Percentiles rank a stretch among this genome's conserved stretches.
phyloP scores from a whole-genome alignment of 1,140 invertebrate species.

The Chironomus striatipennis region DNA sequence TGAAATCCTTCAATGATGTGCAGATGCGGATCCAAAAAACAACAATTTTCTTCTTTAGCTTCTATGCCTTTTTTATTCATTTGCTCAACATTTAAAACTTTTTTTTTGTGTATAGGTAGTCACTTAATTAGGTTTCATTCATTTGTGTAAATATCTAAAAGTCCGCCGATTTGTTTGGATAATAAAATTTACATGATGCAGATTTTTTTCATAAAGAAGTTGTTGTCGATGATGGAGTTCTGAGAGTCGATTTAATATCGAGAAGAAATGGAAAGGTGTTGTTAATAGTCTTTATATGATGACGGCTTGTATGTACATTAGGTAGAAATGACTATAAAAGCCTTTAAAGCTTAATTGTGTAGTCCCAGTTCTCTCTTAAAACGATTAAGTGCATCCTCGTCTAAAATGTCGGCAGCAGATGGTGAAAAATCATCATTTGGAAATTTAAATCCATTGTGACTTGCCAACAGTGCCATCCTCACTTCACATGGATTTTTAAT shows the following conservation, averaged over 20 bases:
- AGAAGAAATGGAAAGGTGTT: constrained; percentile 11
- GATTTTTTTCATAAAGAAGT: not conserved
- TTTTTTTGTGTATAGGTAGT: not conserved
- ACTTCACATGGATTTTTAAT: constrained; percentile 16
- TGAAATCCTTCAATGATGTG: not conserved
- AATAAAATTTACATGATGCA: not conserved
- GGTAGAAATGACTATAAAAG: not conserved
- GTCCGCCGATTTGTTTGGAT: not conserved
- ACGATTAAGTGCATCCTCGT: not conserved
- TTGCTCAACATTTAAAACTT: not conserved
- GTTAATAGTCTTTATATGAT: not conserved
- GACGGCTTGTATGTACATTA: not conserved
- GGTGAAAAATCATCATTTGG: not conserved
- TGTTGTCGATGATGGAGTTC: not conserved
- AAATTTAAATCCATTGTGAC: not conserved
- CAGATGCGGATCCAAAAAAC: not conserved
- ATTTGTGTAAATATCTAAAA: not conserved
- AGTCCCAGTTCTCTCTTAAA: not conserved
- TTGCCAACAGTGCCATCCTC: not conserved
- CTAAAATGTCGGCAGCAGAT: not conserved
- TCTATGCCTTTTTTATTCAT: not conserved
- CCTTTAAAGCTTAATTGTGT: not conserved
- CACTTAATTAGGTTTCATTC: not conserved
- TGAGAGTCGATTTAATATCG: not conserved
- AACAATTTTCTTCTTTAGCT: not conserved